Conservation (phyloP, 2,888 invertebrate genomes). For the Anagyrus pseudococci region DNA sequence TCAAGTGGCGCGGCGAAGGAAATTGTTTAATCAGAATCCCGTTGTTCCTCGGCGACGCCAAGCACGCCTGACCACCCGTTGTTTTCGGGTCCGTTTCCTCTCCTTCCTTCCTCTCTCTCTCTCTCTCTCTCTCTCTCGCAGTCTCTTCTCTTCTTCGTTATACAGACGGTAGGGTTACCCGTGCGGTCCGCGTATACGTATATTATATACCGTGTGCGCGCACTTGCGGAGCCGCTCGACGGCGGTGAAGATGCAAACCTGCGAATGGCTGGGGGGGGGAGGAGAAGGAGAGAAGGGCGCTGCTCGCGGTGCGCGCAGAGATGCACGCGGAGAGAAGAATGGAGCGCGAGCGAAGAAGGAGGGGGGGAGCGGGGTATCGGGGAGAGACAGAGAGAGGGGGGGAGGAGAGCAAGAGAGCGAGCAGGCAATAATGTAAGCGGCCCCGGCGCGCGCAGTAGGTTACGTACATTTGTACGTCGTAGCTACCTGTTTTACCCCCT, state of each 20-base stretch:
- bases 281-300: slow-evolving; percentile 6
- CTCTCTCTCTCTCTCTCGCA: not conserved
- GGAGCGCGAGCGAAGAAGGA: not conserved
- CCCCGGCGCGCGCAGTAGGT: slow-evolving; percentile 36
- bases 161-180: no score
- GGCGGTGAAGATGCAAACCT: slow-evolving; percentile 7
- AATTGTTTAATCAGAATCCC: slow-evolving; percentile 34
- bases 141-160: no score
- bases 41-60: slow-evolving; percentile 8
- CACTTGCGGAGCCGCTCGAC: not conserved
- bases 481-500: slow-evolving; percentile 54
- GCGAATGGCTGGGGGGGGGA: not conserved
- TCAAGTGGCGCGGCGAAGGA: slow-evolving; percentile 20
- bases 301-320: slow-evolving; percentile 13
- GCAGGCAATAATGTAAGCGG: slow-evolving; percentile 46
- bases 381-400: not conserved
- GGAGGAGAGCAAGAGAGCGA: not conserved
- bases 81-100: slow-evolving; percentile 23
- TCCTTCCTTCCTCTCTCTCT: not conserved
- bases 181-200: no score
- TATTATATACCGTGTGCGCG: not conserved
- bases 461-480: slow-evolving; percentile 41
- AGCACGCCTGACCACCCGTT: slow-evolving; percentile 35
- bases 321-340: slow-evolving; percentile 8
- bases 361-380: slow-evolving; percentile 2